Conservation (phyloP, 1,140 invertebrate species). For the Brachionus asplanchnoidis region DNA sequence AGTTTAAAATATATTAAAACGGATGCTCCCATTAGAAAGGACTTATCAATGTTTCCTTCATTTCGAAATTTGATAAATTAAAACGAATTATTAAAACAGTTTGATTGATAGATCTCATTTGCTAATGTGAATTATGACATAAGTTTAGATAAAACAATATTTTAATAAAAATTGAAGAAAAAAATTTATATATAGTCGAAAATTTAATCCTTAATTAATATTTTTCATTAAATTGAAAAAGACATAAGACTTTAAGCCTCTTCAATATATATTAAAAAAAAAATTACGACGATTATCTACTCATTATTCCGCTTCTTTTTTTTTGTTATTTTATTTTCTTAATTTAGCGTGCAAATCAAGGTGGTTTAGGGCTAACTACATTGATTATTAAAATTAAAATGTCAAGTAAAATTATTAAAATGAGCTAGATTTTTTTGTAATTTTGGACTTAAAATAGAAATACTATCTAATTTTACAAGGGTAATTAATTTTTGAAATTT, state of each 20-base stretch:
- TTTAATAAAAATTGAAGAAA: neutral
- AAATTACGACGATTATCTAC: neutral
- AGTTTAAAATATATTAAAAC: neutral
- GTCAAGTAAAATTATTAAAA: neutral
- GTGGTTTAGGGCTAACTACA: neutral
- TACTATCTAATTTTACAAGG: neutral
- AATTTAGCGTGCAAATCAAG: neutral
- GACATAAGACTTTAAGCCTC: neutral
- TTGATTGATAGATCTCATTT: slow-evolving; percentile 2
- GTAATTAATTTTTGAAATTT: neutral
- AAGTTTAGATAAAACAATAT: neutral
- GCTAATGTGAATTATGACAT: slow-evolving; percentile 19
- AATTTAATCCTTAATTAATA: neutral
- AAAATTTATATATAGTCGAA: neutral
- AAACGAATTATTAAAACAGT: neutral
- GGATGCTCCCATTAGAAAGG: neutral
- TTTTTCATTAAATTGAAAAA: neutral
- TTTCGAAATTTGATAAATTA: neutral
- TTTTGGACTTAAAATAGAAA: neutral
- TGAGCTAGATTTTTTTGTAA: neutral
- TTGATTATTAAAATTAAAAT: neutral
- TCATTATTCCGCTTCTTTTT: neutral
- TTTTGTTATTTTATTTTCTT: neutral
- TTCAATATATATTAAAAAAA: neutral
- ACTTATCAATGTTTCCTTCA: neutral